phyloP scores from a whole-genome alignment of 2,113 vertebrate genomes.

The Nestor notabilis region DNA sequence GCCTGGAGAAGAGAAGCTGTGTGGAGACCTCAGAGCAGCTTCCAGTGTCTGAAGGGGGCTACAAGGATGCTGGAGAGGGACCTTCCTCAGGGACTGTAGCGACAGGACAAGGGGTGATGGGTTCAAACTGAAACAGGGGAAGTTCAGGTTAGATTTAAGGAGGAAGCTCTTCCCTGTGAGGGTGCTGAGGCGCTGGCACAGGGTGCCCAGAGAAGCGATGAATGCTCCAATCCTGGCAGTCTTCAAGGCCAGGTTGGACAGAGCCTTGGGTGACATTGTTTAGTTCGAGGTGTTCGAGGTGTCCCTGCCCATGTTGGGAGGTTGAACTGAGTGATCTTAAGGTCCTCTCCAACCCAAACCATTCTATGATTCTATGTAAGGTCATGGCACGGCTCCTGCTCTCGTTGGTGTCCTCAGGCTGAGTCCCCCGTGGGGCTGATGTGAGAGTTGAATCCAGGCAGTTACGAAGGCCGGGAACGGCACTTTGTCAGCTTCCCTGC shows the following conservation, averaged over 20 bases:
- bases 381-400: rapidly evolving
- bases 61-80: neutral
- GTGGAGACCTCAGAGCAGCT: neutral
- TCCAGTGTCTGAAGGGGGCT: neutral
- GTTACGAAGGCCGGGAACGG: neutral
- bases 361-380: rapidly evolving
- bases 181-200: neutral
- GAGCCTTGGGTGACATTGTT: too few species aligned
- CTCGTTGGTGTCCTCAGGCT: rapidly evolving
- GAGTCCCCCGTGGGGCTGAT: rapidly evolving
- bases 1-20: neutral
- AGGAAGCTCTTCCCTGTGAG: neutral
- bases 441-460: neutral
- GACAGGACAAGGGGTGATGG: neutral
- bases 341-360: neutral
- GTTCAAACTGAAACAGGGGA: neutral
- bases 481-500: neutral
- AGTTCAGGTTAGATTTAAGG: neutral
- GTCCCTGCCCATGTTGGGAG: neutral
- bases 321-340: neutral
- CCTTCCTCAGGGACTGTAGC: neutral
- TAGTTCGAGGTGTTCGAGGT: too few species aligned
- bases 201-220: neutral
- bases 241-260: neutral
- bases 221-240: neutral